These are phyloP conservation scores for Solenopsis invicta DNA, from an alignment of 1,140 invertebrate genomes.

Conservation along the genomic window DNA sequence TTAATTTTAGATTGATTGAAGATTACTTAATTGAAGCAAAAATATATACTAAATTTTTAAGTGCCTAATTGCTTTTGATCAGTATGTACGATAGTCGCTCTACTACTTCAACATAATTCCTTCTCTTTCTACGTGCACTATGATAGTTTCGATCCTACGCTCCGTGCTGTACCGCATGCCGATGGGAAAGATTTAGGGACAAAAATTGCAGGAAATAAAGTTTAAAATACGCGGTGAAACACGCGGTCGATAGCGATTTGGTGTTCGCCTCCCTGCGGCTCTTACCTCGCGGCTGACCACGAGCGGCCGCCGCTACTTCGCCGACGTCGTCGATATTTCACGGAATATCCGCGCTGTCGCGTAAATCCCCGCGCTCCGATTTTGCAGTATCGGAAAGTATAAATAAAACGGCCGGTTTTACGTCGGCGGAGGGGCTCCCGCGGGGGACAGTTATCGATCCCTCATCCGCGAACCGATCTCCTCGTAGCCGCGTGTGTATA, in stretches of 20 bases:
- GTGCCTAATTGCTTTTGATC: too few relatives aligned
- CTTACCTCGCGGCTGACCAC: conserved; percentile 31
- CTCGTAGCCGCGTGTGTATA: background rate
- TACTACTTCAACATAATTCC: too few relatives aligned
- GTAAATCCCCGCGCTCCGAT: conserved; percentile 53
- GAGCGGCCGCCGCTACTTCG: conserved; percentile 10
- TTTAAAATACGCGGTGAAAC: background rate
- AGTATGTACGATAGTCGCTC: too few relatives aligned
- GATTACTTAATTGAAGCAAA: too few relatives aligned
- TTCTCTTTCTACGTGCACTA: too few relatives aligned
- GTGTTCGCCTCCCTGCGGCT: background rate
- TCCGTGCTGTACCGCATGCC: background rate
- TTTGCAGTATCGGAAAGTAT: conserved; percentile 56
- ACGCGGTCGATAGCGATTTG: background rate
- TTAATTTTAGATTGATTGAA: too few relatives aligned
- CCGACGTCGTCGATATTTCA: conserved; percentile 47
- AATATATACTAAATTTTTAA: too few relatives aligned
- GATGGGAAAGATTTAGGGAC: background rate
- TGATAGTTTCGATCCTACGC: too few relatives aligned
- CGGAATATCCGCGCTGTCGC: conserved; percentile 37
- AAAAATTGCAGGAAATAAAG: background rate
- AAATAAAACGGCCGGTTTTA: conserved; percentile 55
- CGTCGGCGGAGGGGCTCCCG: background rate
- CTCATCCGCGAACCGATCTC: background rate
- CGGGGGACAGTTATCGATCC: conserved; percentile 41